Conservation (phyloP, 2,113 vertebrate species). For the Cettia cetti region DNA sequence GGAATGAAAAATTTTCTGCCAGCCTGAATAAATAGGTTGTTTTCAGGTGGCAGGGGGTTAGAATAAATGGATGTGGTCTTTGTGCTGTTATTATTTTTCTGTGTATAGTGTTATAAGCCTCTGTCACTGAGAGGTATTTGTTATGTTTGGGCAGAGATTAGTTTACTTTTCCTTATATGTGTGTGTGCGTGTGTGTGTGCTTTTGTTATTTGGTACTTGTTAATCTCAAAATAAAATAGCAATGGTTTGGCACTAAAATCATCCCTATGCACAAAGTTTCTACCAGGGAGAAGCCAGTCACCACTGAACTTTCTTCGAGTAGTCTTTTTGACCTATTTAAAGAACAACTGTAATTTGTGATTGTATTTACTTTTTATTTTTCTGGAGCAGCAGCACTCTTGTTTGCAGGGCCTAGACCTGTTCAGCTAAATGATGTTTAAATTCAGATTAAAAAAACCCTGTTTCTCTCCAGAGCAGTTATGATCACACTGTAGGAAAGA, state of each 20-base stretch:
- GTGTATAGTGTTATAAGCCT: background rate
- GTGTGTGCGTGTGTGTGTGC: background rate
- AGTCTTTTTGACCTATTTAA: background rate
- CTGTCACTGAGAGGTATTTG: background rate
- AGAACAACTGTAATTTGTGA: background rate
- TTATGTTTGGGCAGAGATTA: background rate
- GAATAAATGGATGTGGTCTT: background rate
- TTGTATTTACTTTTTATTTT: background rate
- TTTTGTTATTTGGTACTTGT: background rate
- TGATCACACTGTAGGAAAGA: background rate
- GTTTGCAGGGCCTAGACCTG: background rate
- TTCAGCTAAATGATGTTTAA: background rate
- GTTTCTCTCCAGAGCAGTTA: background rate
- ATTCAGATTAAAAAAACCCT: background rate
- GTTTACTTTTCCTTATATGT: background rate
- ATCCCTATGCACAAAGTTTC: background rate
- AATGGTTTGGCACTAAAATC: background rate
- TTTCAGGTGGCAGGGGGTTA: background rate
- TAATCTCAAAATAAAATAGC: background rate
- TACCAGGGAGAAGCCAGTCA: background rate
- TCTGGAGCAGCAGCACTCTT: background rate
- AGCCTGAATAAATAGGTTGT: background rate
- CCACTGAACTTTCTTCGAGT: background rate
- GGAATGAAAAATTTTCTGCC: background rate
- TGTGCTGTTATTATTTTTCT: background rate